Conservation (phyloP, 2,797 vertebrate genomes). For the Labeo calbasu region DNA sequence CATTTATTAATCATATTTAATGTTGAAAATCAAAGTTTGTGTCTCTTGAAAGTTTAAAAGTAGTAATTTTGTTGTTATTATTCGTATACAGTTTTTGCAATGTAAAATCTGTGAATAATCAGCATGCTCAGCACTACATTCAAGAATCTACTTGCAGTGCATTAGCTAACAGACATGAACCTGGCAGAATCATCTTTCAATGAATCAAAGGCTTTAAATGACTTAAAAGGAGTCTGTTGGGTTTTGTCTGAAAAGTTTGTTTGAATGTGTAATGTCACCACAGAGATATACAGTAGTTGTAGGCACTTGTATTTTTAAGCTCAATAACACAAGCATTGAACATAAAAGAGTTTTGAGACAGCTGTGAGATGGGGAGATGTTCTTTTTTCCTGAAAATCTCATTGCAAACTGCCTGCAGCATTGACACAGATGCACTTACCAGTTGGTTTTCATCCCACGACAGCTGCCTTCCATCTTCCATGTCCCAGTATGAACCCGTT, state of each 20-base stretch:
- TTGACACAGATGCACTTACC: conserved; percentile 13
- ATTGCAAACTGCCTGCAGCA: conserved; percentile 28
- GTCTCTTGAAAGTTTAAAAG: background rate
- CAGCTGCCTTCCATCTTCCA: conserved; percentile 29
- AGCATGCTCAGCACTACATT: background rate
- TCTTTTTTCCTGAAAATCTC: conserved; percentile 8
- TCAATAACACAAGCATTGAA: conserved; percentile 30
- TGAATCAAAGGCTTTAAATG: conserved; percentile 1
- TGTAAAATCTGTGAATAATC: background rate
- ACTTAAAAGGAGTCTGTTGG: background rate
- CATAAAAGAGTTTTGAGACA: conserved; percentile 33
- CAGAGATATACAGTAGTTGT: background rate
- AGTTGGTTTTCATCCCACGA: conserved; percentile 12
- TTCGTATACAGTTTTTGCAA: background rate
- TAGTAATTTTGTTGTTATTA: background rate
- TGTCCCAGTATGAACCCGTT: conserved; percentile 17
- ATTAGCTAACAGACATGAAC: background rate
- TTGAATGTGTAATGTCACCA: background rate
- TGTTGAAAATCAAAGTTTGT: background rate
- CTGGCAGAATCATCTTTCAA: background rate
- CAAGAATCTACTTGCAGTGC: background rate
- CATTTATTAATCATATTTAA: background rate
- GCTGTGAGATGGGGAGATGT: conserved; percentile 28
- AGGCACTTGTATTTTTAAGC: conserved; percentile 9
- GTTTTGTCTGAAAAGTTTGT: conserved; percentile 1